Evolutionary conservation across 1,140 invertebrate genomes (phyloP).

Genomic region (Trichogramma pretiosum): DNA sequence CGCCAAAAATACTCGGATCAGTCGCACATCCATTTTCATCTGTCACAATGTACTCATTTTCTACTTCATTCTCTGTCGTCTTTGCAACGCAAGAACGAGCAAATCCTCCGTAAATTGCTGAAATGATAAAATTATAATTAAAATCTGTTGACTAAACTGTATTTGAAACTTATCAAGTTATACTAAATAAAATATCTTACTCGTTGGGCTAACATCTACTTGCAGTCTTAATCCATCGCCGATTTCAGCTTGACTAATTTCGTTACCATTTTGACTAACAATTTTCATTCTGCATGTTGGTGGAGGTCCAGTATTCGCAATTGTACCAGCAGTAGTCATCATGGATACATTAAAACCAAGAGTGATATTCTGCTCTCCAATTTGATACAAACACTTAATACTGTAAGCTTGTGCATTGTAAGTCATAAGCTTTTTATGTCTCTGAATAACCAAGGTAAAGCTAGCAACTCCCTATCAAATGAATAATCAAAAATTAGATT

Average conservation of each 20-base stretch:
- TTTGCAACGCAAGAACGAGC: conserved; percentile 86
- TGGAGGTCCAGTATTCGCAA: conserved; percentile 88
- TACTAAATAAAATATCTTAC: too few species aligned
- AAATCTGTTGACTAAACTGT: too few species aligned
- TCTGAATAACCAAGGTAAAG: conserved; percentile 88
- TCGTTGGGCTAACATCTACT: conserved; percentile 86
- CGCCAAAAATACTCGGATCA: conserved; percentile 84
- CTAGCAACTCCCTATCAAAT: conserved; percentile 70
- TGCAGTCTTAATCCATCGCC: conserved; percentile 84
- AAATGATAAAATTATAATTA: conserved; percentile 18
- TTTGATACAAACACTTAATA: conserved; percentile 89
- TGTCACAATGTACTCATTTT: conserved; percentile 87
- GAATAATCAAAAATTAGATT: conserved; percentile 13
- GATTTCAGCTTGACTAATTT: conserved; percentile 85
- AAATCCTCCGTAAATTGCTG: conserved; percentile 89
- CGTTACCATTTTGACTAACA: conserved; percentile 74
- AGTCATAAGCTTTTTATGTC: conserved; percentile 90
- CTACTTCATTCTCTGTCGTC: conserved; percentile 79
- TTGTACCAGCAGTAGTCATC: conserved; percentile 88
- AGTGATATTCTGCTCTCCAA: conserved; percentile 86
- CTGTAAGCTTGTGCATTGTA: conserved; percentile 91
- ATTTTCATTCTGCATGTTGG: conserved; percentile 89
- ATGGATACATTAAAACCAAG: conserved; percentile 91
- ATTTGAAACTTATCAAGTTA: too few species aligned
- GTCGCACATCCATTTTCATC: conserved; percentile 91